Base-by-base conservation (phyloP, 2,113 vertebrate genomes). In the Lanius ludovicianus region DNA sequence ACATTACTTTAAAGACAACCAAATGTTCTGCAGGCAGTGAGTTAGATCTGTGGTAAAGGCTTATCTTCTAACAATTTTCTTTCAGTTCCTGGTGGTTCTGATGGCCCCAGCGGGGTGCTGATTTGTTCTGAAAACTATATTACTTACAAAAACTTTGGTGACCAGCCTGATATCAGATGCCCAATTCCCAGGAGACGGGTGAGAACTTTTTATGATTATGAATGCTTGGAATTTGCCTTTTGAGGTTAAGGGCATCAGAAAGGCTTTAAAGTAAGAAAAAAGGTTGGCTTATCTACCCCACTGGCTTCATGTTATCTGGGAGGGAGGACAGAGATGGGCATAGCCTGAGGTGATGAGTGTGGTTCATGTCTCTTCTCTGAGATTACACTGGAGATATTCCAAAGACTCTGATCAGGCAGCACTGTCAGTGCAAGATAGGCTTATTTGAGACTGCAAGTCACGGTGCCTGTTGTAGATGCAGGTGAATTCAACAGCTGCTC, bases 61-160 rank as follows among this genome's bases (percentile, higher is more conserved):
- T 56, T 47, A 76, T 67, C 10, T 89, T 9, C 5, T 41, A 6
- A 63, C 28, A 13, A 47, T 11, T 90, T 30, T 57, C 10, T 94
- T 52, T 22, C 91, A 99, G 99, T 99, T 90, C 99, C 99, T n/a
- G 99, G 99, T 70, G 99, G 99, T 64, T 99, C 99, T 27, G 99
- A 99, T 93, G 99, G 99, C 15, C 99, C 99, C 44, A 99, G 99
- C 0, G 99, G 99, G 27, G 99, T 99, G 49, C 98, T 99, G 70
- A 99, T 99, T 91, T 99, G 99, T 95, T 99, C 99, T 31, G 99
- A 99, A 98, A 99, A 99, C 94, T 99, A 99, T 62, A 99, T 99
- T 93, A 99, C 99, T 19, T 99, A 99, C 62, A 99, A 99, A 96
- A 99, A 99, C 85, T 99, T 99, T 28, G 99, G 99, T 83, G 99